phyloP scores from a whole-genome alignment of 2,888 invertebrate species.

The Baronia brevicornis region DNA sequence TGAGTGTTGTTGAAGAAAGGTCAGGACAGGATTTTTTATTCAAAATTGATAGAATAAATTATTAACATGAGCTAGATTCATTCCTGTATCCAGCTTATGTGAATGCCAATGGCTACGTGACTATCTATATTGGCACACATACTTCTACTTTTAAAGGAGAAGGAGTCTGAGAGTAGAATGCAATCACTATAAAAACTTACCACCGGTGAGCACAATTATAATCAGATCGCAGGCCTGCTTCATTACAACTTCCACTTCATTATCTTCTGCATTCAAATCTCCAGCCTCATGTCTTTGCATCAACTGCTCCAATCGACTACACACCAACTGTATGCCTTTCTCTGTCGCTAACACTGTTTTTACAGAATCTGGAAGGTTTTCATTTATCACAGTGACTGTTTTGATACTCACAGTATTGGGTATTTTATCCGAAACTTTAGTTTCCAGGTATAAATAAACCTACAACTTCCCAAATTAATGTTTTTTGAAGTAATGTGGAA shows the following conservation, averaged over 20 bases:
- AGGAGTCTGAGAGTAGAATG: not conserved
- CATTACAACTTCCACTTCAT: conserved; percentile 74
- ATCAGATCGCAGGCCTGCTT: conserved; percentile 91
- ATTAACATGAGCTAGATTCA: no score
- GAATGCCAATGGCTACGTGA: no score
- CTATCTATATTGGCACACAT: no score
- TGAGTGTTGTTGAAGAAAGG: no score
- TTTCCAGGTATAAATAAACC: not conserved
- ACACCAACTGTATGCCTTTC: conserved; percentile 84
- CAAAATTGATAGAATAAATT: no score
- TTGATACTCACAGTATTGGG: no score
- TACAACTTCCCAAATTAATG: no score
- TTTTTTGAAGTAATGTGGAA: no score
- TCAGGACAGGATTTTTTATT: no score
- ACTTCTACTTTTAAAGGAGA: not conserved
- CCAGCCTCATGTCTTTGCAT: conserved; percentile 37
- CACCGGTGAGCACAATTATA: conserved; percentile 89
- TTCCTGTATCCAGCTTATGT: no score
- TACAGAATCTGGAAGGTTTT: conserved; percentile 84
- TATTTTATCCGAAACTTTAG: no score
- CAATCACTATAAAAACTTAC: conserved; percentile 51
- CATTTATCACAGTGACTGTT: no score
- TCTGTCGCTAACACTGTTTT: conserved; percentile 85
- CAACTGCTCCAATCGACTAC: conserved; percentile 80
- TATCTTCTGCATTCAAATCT: conserved; percentile 58